A percentile compares a stretch with the other conserved stretches of the same genome.
phyloP scores from a whole-genome alignment of 1,140 invertebrate species.

The Lasaia peninsularis region DNA sequence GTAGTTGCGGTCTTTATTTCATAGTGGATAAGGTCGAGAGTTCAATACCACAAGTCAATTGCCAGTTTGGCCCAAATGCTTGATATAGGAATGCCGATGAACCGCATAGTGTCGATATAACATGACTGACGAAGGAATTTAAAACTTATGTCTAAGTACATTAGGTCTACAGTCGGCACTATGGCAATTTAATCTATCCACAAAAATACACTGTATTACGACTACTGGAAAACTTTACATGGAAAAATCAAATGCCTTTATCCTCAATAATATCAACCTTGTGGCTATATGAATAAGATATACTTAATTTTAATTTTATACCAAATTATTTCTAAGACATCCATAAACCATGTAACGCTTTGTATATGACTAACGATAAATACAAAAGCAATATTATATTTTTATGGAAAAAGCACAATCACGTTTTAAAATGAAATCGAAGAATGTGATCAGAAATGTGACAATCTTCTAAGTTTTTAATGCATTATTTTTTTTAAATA shows the following conservation, averaged over 20 bases:
- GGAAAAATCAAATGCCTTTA: slow-evolving; percentile 5
- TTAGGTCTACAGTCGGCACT: slow-evolving; percentile 4
- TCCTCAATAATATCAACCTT: slow-evolving; percentile 7
- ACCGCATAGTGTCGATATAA: slow-evolving; percentile 17
- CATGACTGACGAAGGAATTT: slow-evolving; percentile 16
- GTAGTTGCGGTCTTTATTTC: not conserved
- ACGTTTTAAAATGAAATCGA: too few species aligned
- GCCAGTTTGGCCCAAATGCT: slow-evolving; percentile 21
- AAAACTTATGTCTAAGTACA: not conserved
- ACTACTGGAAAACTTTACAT: slow-evolving; percentile 2
- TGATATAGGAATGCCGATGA: slow-evolving; percentile 20
- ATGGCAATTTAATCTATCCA: slow-evolving; percentile 3
- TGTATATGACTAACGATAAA: too few species aligned
- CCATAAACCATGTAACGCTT: not conserved
- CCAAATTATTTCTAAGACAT: not conserved
- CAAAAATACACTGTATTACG: slow-evolving; percentile 6
- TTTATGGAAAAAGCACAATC: too few species aligned
- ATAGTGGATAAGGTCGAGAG: slow-evolving; percentile 1
- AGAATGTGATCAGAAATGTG: too few species aligned
- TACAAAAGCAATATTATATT: too few species aligned
- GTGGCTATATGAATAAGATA: not conserved
- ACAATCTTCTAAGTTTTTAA: too few species aligned
- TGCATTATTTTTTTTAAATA: too few species aligned
- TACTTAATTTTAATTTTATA: not conserved
- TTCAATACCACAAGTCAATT: slow-evolving; percentile 10